Percentiles rank a stretch among this genome's conserved stretches.
Evolutionary conservation across 2,797 vertebrate genomes (phyloP).

Genomic region (Tolypeutes matacus): DNA sequence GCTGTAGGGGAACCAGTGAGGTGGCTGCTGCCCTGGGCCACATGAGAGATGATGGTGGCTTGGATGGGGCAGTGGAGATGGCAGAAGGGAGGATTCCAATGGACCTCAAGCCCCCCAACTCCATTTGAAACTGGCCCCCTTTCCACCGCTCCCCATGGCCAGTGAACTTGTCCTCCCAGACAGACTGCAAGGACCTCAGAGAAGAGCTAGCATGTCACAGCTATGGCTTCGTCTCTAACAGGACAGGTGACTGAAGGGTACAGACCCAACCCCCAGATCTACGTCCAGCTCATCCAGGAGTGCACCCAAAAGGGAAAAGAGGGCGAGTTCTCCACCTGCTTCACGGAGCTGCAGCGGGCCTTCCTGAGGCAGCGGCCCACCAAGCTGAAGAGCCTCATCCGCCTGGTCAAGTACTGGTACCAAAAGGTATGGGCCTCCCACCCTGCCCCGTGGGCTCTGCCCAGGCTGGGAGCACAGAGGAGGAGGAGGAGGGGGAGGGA

Average conservation of each 20-base stretch:
- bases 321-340: constrained; percentile 86
- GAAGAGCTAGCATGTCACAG: neutral
- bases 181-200: neutral
- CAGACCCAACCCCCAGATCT: neutral
- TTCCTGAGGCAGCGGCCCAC: constrained; percentile 78
- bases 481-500: too few species aligned
- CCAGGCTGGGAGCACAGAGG: neutral
- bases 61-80: neutral
- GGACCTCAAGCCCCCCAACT: neutral
- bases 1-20: neutral
- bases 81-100: neutral
- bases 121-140: too few species aligned
- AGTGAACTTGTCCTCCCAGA: too few species aligned
- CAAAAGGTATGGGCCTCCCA: constrained; percentile 72
- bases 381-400: constrained; percentile 86
- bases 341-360: constrained; percentile 85
- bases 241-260: neutral
- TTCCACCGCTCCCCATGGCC: rapidly evolving
- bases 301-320: rapidly evolving
- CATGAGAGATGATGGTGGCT: rapidly evolving
- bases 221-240: neutral
- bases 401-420: constrained; percentile 88
- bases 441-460: neutral
- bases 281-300: neutral
- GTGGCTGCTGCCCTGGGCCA: too few species aligned